Conservation (phyloP, 2,888 invertebrate species). For the Eupithecia pulchellata region DNA sequence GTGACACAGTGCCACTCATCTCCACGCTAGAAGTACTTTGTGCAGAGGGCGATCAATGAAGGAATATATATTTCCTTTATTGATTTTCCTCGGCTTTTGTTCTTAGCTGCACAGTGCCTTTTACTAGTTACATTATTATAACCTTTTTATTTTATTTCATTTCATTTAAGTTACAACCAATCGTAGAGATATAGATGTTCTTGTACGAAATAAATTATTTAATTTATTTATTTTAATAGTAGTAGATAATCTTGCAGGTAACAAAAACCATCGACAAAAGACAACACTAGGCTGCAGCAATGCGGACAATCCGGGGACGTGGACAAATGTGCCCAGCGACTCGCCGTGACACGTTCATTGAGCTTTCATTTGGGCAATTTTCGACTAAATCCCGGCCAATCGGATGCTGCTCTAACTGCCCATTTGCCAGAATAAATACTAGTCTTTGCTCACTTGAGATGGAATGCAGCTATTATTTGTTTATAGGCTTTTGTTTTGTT, state of each 20-base stretch:
- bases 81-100: too few species aligned
- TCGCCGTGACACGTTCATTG: conserved; percentile 83
- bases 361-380: conserved; percentile 84
- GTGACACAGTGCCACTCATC: too few species aligned
- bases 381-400: conserved; percentile 81
- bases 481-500: conserved; percentile 21
- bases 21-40: too few species aligned
- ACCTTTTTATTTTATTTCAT: too few species aligned
- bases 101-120: too few species aligned
- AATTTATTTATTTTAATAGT: neutral
- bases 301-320: conserved; percentile 82
- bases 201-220: too few species aligned
- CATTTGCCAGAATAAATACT: conserved; percentile 68
- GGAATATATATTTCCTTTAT: too few species aligned
- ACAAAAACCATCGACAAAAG: conserved; percentile 48
- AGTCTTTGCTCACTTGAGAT: conserved; percentile 53
- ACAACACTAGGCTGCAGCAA: conserved; percentile 74
- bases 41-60: too few species aligned
- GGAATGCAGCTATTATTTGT: conserved; percentile 36
- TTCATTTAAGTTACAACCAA: too few species aligned
- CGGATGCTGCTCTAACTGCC: conserved; percentile 68
- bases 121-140: too few species aligned
- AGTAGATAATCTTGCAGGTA: neutral
- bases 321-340: conserved; percentile 80
- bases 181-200: too few species aligned